Evolutionary conservation across 1,140 invertebrate genomes (phyloP).

Genomic region (Radopholus similis): DNA sequence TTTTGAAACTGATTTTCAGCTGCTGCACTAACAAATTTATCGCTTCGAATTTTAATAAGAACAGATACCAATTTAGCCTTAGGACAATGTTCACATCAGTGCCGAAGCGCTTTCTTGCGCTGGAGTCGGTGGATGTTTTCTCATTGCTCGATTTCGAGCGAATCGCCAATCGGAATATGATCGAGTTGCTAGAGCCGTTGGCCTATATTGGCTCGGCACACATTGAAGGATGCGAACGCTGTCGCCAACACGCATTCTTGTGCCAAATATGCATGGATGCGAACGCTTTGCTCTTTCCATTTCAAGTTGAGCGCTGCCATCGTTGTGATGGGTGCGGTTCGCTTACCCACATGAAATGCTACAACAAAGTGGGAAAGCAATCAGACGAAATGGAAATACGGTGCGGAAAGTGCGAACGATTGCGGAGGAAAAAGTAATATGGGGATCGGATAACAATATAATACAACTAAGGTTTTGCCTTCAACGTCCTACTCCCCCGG

Average conservation of each 20-base stretch:
- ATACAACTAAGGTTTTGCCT: not conserved
- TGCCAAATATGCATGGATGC: slow-evolving; percentile 41
- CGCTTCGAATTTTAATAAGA: not conserved
- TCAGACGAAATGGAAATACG: not conserved
- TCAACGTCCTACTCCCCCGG: not conserved
- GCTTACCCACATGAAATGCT: slow-evolving; percentile 33
- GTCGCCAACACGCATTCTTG: slow-evolving; percentile 36
- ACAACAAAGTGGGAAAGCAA: not conserved
- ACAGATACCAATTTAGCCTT: slow-evolving; percentile 29
- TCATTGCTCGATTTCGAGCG: slow-evolving; percentile 40
- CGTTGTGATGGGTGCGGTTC: slow-evolving; percentile 33
- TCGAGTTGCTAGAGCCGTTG: slow-evolving; percentile 46
- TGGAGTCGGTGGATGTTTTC: slow-evolving; percentile 38
- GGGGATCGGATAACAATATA: too few relatives aligned
- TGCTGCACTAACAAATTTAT: not conserved
- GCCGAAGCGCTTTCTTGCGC: slow-evolving; percentile 30
- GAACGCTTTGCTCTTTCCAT: slow-evolving; percentile 43
- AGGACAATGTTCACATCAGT: slow-evolving; percentile 39
- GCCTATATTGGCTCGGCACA: slow-evolving; percentile 28
- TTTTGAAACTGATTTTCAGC: not conserved
- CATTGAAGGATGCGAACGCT: slow-evolving; percentile 35
- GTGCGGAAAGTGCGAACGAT: slow-evolving; percentile 30
- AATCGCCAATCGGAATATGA: slow-evolving; percentile 42
- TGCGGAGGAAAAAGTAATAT: slow-evolving; percentile 28
- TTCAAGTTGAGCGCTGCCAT: slow-evolving; percentile 44